Evolutionary conservation across 2,888 invertebrate species (phyloP), one percentile per base, ranked within the genome.

Genomic region (Pheosia tremula): DNA sequence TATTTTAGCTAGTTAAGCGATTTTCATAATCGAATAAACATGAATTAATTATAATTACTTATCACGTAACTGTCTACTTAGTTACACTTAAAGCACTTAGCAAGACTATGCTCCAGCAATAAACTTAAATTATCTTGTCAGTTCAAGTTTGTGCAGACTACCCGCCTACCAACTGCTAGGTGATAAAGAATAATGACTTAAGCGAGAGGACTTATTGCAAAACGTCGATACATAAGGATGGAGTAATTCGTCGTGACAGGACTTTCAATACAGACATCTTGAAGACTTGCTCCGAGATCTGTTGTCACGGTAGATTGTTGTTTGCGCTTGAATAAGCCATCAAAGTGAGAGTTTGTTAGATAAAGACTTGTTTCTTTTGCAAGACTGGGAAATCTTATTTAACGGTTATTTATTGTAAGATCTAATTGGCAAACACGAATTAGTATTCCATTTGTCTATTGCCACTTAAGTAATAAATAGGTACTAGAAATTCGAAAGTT

Each of bases 141-240:
- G 59, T 41, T 67, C 58, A 70, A 69, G 68, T 71, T 69, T 56
- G 56, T 55, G 38, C 59, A 69, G 70, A 60, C 63, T 74, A 72
- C 68, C 69, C 69, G 74, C 53, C 56, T 56, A 61, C 69, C 66
- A 60, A 39, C 55, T 38, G 71, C 74, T 74, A 76, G 62, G 63
- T 66, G 62, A 64, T 75, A 63, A 67, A 67, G 70, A 64, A 68
- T 70, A 73, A 76, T 68, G 67, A 66, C 66, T 73, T 64, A 24
- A 38, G 62, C 60, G 65, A 49, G 60, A 70, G 63, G 62, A 58
- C 58, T 59, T 58, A 71, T 78, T 76, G 64, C 77, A 69, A 67
- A 74, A 78, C 64, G 60, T 61, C 59, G 36, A 39, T 55, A 39
- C 55, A 39, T 11, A 7, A 55, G 13, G n/a, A 55, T 39, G 55